Conservation (phyloP, 2,113 vertebrate genomes). For the Sakesphorus luctuosus region DNA sequence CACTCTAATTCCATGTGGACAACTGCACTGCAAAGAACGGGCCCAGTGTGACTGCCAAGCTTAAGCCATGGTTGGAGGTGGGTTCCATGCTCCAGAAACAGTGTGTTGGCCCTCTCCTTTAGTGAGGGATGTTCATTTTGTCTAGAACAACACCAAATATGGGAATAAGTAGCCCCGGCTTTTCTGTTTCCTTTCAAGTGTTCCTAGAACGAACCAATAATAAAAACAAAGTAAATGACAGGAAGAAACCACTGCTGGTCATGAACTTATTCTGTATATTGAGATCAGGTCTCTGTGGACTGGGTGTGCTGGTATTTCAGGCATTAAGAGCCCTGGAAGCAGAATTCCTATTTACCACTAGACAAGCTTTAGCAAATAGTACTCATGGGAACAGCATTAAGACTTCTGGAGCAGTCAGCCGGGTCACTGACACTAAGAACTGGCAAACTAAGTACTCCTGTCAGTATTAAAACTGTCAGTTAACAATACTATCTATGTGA, state of each 20-base stretch:
- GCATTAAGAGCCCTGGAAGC: constrained; percentile 55
- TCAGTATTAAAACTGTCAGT: neutral
- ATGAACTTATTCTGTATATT: constrained; percentile 16
- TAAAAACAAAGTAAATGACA: constrained; percentile 55
- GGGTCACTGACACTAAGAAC: neutral
- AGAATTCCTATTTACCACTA: constrained; percentile 67
- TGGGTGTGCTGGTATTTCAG: constrained; percentile 74
- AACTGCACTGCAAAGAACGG: neutral
- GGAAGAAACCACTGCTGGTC: constrained; percentile 71
- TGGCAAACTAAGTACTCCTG: neutral
- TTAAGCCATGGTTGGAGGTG: neutral
- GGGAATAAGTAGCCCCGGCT: constrained; percentile 7
- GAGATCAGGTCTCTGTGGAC: constrained; percentile 68
- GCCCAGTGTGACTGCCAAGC: neutral
- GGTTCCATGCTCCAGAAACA: neutral
- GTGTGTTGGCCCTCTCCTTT: neutral
- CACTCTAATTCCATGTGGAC: neutral
- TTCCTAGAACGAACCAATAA: constrained; percentile 61
- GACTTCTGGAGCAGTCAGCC: neutral
- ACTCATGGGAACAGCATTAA: neutral
- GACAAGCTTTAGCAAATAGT: constrained; percentile 42
- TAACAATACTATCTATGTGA: neutral
- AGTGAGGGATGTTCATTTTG: neutral
- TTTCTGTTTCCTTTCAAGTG: constrained; percentile 50
- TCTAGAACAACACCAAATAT: constrained; percentile 44